Evolutionary conservation across 2,113 vertebrate genomes (phyloP).

Genomic region (Oxyruncus cristatus): DNA sequence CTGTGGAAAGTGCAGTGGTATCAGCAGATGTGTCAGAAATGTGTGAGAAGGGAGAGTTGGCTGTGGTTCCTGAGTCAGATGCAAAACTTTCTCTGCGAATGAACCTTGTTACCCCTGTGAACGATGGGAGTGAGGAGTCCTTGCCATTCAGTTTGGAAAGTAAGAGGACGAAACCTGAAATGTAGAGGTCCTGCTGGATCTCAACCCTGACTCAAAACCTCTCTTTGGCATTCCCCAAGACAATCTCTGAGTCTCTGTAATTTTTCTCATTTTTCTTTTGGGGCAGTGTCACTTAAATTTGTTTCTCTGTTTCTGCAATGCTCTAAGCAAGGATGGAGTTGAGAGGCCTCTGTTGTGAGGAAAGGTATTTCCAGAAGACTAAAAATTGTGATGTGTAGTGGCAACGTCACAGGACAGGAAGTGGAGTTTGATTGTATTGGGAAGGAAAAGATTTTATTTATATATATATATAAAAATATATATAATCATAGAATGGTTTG

Average conservation of each 20-base stretch:
- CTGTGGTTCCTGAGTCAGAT: conserved; percentile 52
- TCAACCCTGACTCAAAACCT: background rate
- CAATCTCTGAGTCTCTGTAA: background rate
- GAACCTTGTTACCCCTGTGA: conserved; percentile 88
- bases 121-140: conserved; percentile 82
- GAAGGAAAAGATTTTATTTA: background rate
- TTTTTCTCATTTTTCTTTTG: conserved; percentile 6
- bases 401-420: background rate
- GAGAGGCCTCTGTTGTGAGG: conserved; percentile 9
- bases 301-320: conserved; percentile 33
- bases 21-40: conserved; percentile 76
- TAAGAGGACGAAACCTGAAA: conserved; percentile 67
- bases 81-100: conserved; percentile 89
- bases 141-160: conserved; percentile 92
- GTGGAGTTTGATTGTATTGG: background rate
- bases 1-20: conserved; percentile 77
- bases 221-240: background rate
- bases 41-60: conserved; percentile 61
- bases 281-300: background rate
- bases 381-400: background rate
- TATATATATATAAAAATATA: too few species aligned
- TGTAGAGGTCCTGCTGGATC: background rate
- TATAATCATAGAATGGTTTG: background rate
- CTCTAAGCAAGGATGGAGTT: conserved; percentile 1
- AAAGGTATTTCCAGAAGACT: background rate